Evolutionary conservation across 2,888 invertebrate genomes (phyloP), one percentile per base, ranked within the genome.

Genomic region (Chalcosyrphus nemorum): DNA sequence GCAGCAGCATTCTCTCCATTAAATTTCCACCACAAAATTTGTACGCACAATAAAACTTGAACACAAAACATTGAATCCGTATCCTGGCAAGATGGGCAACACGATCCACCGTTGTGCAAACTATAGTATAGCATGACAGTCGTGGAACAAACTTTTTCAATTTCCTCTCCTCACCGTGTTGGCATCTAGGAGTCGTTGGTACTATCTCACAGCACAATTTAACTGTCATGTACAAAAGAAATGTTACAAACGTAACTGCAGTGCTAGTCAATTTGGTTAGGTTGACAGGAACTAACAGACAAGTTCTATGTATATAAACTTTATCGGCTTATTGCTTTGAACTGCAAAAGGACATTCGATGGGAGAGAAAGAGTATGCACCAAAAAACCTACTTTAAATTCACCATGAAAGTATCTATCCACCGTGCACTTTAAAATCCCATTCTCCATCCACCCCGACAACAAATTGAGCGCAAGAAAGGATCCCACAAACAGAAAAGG

Each of bases 351-450:
- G n/a, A n/a, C n/a, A n/a, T n/a, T n/a, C n/a, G n/a, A n/a, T n/a
- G n/a, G n/a, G n/a, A n/a, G n/a, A n/a, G n/a, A n/a, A n/a, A n/a
- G n/a, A n/a, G n/a, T n/a, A n/a, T n/a, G n/a, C n/a, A n/a, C n/a
- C n/a, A n/a, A n/a, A n/a, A n/a, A 5, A 50, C 4, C 47, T 50
- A 24, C 24, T 1, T 50, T 50, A 50, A 50, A 50, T 50, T 50
- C 47, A 50, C 47, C 47, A 50, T 50, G 47, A 50, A 50, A 50
- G 24, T 50, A 50, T 21, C 47, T 50, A n/a, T 24, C 24, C 47
- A 50, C n/a, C 24, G 47, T n/a, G n/a, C 47, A n/a, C 24, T 50
- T 24, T 7, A 21, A 50, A 50, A 24, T 50, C 4, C n/a, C 43
- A 43, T 43, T 43, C 6, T 17, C 21, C n/a, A 21, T 50, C n/a